Conservation (phyloP, 2,797 vertebrate genomes). For the Amniataba percoides region DNA sequence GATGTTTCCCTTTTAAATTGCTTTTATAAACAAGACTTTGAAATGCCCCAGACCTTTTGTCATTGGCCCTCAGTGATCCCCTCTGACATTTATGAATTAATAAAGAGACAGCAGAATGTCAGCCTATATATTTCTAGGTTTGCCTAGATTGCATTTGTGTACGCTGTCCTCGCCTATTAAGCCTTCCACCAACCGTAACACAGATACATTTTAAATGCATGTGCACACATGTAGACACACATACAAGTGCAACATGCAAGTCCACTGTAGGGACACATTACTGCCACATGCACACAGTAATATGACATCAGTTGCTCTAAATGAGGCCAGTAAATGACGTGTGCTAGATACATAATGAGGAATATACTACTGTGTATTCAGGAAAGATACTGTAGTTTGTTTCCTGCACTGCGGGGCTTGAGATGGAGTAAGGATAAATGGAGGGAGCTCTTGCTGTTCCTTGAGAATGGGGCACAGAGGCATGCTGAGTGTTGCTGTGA, state of each 20-base stretch:
- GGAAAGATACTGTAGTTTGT: slow-evolving; percentile 25
- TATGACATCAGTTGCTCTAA: slow-evolving; percentile 40
- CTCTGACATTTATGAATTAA: slow-evolving; percentile 67
- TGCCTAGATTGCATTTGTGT: slow-evolving; percentile 20
- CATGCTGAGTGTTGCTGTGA: slow-evolving; percentile 59
- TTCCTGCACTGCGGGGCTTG: slow-evolving; percentile 19
- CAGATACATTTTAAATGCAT: slow-evolving; percentile 22
- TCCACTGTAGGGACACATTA: too few relatives aligned
- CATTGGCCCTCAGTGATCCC: slow-evolving; percentile 37
- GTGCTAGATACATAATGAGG: slow-evolving; percentile 55
- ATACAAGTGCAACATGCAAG: too few relatives aligned
- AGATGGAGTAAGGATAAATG: slow-evolving; percentile 39
- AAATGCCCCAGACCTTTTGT: slow-evolving; percentile 58
- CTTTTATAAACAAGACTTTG: slow-evolving; percentile 51
- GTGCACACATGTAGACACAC: too few relatives aligned
- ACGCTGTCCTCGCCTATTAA: not conserved
- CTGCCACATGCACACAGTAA: not conserved
- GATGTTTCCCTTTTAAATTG: slow-evolving; percentile 46
- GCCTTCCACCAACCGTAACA: slow-evolving; percentile 1
- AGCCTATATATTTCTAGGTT: slow-evolving; percentile 43
- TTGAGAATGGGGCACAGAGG: slow-evolving; percentile 45
- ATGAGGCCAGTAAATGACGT: slow-evolving; percentile 45
- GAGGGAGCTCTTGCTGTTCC: slow-evolving; percentile 45
- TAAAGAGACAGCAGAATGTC: slow-evolving; percentile 56
- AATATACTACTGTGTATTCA: slow-evolving; percentile 32